phyloP scores from a whole-genome alignment of 2,888 invertebrate species.

The Drosophila paranaensis region DNA sequence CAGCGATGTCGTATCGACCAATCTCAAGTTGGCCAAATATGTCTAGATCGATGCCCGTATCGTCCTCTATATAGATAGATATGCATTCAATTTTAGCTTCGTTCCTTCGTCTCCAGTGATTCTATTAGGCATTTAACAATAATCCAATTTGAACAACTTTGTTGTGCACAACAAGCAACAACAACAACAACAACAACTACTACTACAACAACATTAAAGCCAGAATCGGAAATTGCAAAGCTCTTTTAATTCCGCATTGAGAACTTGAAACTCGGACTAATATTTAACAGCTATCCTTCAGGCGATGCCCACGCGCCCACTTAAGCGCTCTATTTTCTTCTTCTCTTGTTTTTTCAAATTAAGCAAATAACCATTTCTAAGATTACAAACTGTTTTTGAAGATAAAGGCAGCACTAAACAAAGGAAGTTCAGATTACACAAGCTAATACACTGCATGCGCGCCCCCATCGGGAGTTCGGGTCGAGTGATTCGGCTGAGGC shows the following conservation, averaged over 20 bases:
- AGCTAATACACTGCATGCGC: constrained; percentile 4
- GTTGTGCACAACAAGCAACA: background rate
- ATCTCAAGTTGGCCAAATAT: constrained; percentile 8
- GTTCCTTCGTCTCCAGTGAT: background rate
- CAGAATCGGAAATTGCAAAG: constrained; percentile 4
- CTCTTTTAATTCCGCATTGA: background rate
- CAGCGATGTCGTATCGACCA: constrained; percentile 24
- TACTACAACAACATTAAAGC: background rate
- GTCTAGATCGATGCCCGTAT: background rate
- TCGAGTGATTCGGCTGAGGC: too few relatives aligned
- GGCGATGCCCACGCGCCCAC: background rate
- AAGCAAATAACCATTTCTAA: constrained; percentile 7
- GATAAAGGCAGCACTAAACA: constrained; percentile 9
- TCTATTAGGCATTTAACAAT: background rate
- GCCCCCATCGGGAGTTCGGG: too few relatives aligned
- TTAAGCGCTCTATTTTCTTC: background rate
- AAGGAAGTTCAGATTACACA: constrained; percentile 10
- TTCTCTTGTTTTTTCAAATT: constrained; percentile 1
- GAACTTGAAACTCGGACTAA: background rate
- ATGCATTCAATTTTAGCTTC: background rate
- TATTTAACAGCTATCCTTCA: background rate
- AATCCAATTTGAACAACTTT: background rate
- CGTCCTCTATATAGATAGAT: background rate
- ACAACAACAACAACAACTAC: background rate
- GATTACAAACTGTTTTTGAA: constrained; percentile 11